Conservation (phyloP, 2,113 vertebrate species). For the Saccopteryx leptura region DNA sequence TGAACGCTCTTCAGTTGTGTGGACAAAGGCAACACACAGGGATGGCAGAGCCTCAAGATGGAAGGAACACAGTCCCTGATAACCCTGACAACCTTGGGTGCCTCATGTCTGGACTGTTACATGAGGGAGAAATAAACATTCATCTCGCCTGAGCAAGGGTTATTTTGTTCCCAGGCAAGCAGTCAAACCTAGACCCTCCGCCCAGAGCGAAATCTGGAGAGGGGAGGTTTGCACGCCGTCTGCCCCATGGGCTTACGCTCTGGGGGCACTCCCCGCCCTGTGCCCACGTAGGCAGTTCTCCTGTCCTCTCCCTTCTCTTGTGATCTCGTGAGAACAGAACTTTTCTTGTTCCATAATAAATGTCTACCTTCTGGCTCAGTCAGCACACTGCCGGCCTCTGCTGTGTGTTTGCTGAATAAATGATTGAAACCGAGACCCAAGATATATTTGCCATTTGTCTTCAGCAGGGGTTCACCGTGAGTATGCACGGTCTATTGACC, state of each 20-base stretch:
- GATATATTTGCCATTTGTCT: not conserved
- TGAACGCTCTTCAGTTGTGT: not conserved
- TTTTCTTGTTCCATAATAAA: not conserved
- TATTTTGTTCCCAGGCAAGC: not conserved
- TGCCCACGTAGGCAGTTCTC: not conserved
- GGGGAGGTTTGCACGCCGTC: no score
- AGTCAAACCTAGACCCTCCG: not conserved
- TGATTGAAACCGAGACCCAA: not conserved
- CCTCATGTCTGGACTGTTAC: not conserved
- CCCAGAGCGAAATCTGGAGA: not conserved
- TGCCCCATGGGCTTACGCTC: fast-evolving
- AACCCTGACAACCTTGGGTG: not conserved
- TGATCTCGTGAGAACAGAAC: not conserved
- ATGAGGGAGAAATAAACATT: not conserved
- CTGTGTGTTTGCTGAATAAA: not conserved
- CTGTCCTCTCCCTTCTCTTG: not conserved
- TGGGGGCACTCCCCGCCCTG: fast-evolving
- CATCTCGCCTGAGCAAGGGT: not conserved
- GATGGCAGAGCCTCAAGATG: no score
- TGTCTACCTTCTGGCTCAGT: not conserved
- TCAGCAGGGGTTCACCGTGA: not conserved
- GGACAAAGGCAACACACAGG: not conserved
- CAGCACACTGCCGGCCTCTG: not conserved
- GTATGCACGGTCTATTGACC: not conserved
- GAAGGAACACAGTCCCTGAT: not conserved